Conservation (phyloP, 2,888 invertebrate genomes). For the Troides oblongomaculatus region DNA sequence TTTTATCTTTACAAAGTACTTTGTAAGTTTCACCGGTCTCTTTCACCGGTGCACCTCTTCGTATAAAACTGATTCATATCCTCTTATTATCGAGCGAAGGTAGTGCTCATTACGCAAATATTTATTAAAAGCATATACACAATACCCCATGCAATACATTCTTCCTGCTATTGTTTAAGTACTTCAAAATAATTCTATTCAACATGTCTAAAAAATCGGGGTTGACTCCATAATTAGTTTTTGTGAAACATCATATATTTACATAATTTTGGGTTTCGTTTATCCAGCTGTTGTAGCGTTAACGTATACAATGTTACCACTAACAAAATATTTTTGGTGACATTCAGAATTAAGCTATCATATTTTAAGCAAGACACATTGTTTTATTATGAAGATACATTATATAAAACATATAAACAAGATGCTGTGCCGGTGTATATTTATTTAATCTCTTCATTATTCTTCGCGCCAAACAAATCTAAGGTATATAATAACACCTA, state of each 20-base stretch:
- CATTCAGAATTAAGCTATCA: neutral
- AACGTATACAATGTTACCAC: neutral
- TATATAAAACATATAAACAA: neutral
- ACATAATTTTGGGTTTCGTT: neutral
- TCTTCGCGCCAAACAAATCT: too few relatives aligned
- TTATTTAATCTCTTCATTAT: too few relatives aligned
- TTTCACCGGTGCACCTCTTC: neutral
- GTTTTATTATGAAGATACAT: neutral
- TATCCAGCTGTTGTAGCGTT: neutral
- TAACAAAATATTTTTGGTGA: neutral
- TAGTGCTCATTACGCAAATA: neutral
- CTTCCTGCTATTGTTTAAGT: neutral
- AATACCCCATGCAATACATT: neutral
- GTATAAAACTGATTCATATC: neutral
- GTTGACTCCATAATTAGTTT: slow-evolving; percentile 8
- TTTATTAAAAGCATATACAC: neutral
- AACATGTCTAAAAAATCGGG: slow-evolving; percentile 9
- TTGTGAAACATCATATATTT: neutral
- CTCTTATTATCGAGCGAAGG: neutral
- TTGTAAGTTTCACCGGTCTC: neutral
- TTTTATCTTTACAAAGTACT: too few relatives aligned
- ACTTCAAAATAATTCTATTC: neutral
- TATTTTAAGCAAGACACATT: neutral
- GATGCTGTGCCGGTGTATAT: too few relatives aligned
- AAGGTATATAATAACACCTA: too few relatives aligned